Evolutionary conservation across 2,797 vertebrate species (phyloP), one percentile per base, ranked within the genome.

Genomic region (Sebastes hubbsi): DNA sequence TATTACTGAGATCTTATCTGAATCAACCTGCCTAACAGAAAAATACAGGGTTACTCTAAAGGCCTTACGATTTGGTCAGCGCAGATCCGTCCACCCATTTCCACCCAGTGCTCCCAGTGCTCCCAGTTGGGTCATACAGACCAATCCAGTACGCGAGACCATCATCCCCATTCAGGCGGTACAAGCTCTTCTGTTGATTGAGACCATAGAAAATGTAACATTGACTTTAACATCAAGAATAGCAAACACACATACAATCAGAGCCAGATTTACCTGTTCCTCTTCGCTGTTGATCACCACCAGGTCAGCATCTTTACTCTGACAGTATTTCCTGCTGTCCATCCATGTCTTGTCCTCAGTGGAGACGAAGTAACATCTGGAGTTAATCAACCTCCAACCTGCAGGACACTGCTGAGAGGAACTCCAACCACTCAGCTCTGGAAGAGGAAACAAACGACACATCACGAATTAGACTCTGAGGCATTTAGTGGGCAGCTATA

Each of bases 321-420:
- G 65, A 75, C 86, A 88, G 79, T 79, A 27, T 10, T 1, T 2
- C 58, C 82, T 74, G 63, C 90, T 86, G 1, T 78, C 75, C 7
- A 3, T 1, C 90, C 90, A 91, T 3, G 64, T 78, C 22, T 29
- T 80, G 0, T 0, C 0, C 13, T 63, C 74, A 25, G 2, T 58
- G 62, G 88, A 89, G 11, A 81, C 36, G 22, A 80, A 84, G 66
- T 89, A 88, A 34, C 82, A 91, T 38, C 32, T 87, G 20, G 4
- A 71, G 46, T 71, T 74, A 2, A 82, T 78, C 36, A 38, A 1
- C 3, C 0, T 77, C 89, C 89, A 89, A 1, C 4, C 64, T 46
- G 12, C 0, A 12, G 69, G 78, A 83, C 87, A 88, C 4, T 1
- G 14, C 14, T 18, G 34, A 27, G 10, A 12, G n/a, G 25, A 42